phyloP scores from a whole-genome alignment of 2,113 vertebrate species.

The Rhegmatorhina hoffmannsi region DNA sequence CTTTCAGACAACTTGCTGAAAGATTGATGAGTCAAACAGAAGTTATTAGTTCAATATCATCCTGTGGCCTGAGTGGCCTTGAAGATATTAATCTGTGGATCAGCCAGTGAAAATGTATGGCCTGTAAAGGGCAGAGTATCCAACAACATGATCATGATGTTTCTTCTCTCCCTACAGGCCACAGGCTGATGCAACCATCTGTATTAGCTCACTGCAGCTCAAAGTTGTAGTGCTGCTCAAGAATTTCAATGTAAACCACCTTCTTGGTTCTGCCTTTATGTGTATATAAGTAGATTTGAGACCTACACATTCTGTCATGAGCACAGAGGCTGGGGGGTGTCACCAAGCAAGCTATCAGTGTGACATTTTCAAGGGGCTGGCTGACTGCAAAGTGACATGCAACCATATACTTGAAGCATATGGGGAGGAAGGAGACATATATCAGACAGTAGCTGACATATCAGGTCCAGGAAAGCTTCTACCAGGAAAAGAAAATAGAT shows the following conservation, averaged over 20 bases:
- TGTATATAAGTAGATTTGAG: background rate
- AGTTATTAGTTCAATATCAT: constrained; percentile 11
- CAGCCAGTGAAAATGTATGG: constrained; percentile 7
- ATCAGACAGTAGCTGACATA: constrained; percentile 31
- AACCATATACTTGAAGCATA: constrained; percentile 12
- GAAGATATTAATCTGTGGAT: constrained; percentile 30
- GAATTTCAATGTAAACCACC: background rate
- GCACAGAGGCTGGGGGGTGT: background rate
- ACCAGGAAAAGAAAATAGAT: background rate
- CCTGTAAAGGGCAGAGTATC: background rate
- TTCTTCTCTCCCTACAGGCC: background rate
- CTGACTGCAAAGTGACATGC: constrained; percentile 31
- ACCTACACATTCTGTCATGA: background rate
- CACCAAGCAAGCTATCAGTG: background rate
- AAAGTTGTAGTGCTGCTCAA: background rate
- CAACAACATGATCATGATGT: rapidly evolving
- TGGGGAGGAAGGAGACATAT: background rate
- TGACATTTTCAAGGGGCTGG: constrained; percentile 50
- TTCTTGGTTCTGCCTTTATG: background rate
- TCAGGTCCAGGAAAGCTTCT: background rate
- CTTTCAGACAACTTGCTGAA: background rate
- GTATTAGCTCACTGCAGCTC: background rate
- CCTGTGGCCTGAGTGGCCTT: background rate
- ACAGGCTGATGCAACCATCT: background rate
- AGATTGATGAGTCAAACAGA: background rate